These are phyloP conservation scores for Sminthurides aquaticus DNA, from an alignment of 2,888 invertebrate species.

Conservation along the genomic window DNA sequence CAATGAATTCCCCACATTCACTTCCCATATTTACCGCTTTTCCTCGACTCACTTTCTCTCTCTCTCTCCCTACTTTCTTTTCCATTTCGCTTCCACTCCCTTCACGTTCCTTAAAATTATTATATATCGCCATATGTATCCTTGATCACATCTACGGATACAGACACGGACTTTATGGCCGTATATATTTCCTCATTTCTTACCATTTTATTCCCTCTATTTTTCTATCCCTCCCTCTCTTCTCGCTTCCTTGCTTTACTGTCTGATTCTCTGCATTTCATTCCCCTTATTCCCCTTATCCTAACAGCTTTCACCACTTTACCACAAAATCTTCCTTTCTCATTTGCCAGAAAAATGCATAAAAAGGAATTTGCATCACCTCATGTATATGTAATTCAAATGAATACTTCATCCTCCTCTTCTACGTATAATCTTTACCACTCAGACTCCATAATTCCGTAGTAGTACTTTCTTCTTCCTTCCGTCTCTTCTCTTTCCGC, in stretches of 20 bases:
- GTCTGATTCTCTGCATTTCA: not conserved
- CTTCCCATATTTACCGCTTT: not conserved
- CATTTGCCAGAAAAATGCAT: not conserved
- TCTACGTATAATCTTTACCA: not conserved
- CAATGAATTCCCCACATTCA: not conserved
- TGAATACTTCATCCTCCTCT: not conserved
- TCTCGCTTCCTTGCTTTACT: too few relatives aligned
- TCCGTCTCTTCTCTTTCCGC: not conserved
- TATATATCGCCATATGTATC: not conserved
- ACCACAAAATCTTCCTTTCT: not conserved
- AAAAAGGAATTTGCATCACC: not conserved
- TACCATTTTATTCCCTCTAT: not conserved
- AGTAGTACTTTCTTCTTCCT: not conserved
- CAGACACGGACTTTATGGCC: not conserved
- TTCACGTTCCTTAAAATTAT: not conserved
- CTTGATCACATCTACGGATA: not conserved
- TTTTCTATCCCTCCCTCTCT: not conserved
- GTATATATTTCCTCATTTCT: not conserved
- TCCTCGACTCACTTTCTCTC: not conserved
- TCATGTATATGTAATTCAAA: not conserved
- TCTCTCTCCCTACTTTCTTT: too few relatives aligned
- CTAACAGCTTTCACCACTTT: not conserved
- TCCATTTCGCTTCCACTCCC: too few relatives aligned
- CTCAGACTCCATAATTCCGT: not conserved
- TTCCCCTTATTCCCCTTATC: too few relatives aligned